Percentiles rank a stretch among this genome's conserved stretches.
phyloP scores from a whole-genome alignment of 2,888 invertebrate genomes.

The Caenorhabditis afra region DNA sequence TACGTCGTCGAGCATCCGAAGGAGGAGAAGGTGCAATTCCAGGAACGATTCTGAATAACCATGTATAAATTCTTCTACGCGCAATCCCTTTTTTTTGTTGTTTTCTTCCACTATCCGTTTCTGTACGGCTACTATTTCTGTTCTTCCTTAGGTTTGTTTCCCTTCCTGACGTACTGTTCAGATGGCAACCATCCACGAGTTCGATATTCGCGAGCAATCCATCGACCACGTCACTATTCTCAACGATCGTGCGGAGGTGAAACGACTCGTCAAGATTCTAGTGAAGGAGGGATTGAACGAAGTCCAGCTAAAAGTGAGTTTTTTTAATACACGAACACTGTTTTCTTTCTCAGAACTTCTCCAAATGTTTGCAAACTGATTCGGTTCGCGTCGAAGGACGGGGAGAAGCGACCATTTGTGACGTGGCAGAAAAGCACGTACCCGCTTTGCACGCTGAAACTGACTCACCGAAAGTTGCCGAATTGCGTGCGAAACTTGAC shows the following conservation, averaged over 20 bases:
- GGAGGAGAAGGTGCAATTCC: conserved; percentile 60
- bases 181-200: conserved; percentile 39
- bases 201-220: conserved; percentile 54
- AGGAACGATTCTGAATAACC: conserved; percentile 18
- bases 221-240: conserved; percentile 69
- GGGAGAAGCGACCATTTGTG: conserved; percentile 70
- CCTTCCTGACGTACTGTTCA: background rate
- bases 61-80: background rate
- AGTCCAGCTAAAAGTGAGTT: conserved; percentile 63
- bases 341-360: conserved; percentile 72
- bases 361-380: conserved; percentile 59
- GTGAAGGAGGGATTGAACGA: conserved; percentile 69
- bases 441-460: conserved; percentile 55
- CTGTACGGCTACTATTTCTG: background rate
- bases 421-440: conserved; percentile 66
- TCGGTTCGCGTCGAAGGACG: conserved; percentile 74
- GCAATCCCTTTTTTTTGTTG: too few species aligned
- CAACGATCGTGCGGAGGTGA: conserved; percentile 76
- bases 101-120: conserved; percentile 4
- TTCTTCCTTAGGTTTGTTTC: background rate
- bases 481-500: conserved; percentile 9
- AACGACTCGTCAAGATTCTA: conserved; percentile 56
- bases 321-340: too few species aligned
- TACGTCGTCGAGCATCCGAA: conserved; percentile 69
- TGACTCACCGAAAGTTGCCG: conserved; percentile 57